Evolutionary conservation across 2,113 vertebrate genomes (phyloP), one percentile per base, ranked within the genome.

Genomic region (Synodontis membranacea): DNA sequence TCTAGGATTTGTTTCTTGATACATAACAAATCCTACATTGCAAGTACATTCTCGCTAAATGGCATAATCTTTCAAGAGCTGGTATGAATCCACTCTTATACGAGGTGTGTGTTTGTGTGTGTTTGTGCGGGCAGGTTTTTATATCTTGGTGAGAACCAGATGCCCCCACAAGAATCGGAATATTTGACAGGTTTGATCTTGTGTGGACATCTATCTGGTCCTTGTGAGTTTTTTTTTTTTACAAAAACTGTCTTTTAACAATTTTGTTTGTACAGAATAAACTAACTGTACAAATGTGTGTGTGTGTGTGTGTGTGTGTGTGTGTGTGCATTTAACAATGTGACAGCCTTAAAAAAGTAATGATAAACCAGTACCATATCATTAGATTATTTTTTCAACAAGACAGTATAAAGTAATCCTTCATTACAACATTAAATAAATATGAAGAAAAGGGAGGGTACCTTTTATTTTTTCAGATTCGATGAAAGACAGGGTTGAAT

Each of bases 321-420:
- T 82, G 34, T 80, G 21, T 76, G 74, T 83, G 60, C 54, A 75
- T 84, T 39, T 86, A 23, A 39, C 5, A 64, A 4, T 70, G 56
- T 66, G 42, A 85, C 72, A 86, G 48, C 12, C 50, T 46, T 70
- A 70, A 86, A 83, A 72, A 74, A 79, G 62, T 58, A 66, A 70
- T 79, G 31, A 10, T 37, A n/a, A 54, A 78, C 23, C 34, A 76
- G 72, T 48, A 31, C 37, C 17, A 70, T 64, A 50, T 88, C 52
- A 46, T 86, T 60, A 66, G 17, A 39, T 37, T 19, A 31, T 80
- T 25, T 81, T 52, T 87, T 34, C 80, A 83, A 23, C 39, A 58
- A 85, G 37, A 85, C 54, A 39, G 79, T 68, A 88, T 66, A 31
- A 76, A 54, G 72, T 48, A 50, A 87, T 52, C 28, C 68, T 54